Base-by-base conservation (phyloP, 2,113 vertebrate species). In the Genyomyrus donnyi region DNA sequence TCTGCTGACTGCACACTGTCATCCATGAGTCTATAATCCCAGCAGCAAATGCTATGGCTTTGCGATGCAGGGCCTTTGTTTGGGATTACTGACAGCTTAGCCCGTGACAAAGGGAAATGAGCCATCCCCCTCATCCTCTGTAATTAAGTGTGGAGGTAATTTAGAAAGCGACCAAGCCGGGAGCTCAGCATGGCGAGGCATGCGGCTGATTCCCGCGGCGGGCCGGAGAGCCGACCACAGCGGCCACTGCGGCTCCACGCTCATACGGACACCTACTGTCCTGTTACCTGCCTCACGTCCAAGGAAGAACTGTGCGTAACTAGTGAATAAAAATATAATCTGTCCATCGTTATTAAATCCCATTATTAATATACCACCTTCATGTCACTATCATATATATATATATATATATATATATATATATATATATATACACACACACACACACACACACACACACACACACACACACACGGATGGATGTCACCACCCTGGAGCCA, bases 131-230 rank as follows among this genome's bases (percentile, higher is more conserved):
- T 98, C 97, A 97, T 98, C 97, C 97, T 96, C 96, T 92, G 94
- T 99, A 99, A 99, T 99, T 98, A 99, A 99, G 98, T 98, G 97
- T 97, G 97, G 97, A 96, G 98, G 97, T 98, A 97, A 97, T 98
- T 98, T 98, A 97, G 97, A 97, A 95, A 96, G 96, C 96, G 97
- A 97, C 97, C 96, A 96, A 95, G 96, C 96, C 96, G 96, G 95
- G 96, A 96, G 96, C 95, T 95, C 95, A 96, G 58, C 62, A 87
- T 80, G 80, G 89, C 91, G 94, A 95, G 95, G 95, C 94, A 94
- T 88, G 90, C 90, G 89, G 92, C 70, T 85, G 91, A 91, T 90
- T 85, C 85, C n/a, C 15, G 88, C 50, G 88, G 90, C 88, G 66
- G 74, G 7, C 21, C 42, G 31, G 58, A 49, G 45, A 31, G n/a